Conservation (phyloP, 2,113 vertebrate genomes). For the Malurus melanocephalus region DNA sequence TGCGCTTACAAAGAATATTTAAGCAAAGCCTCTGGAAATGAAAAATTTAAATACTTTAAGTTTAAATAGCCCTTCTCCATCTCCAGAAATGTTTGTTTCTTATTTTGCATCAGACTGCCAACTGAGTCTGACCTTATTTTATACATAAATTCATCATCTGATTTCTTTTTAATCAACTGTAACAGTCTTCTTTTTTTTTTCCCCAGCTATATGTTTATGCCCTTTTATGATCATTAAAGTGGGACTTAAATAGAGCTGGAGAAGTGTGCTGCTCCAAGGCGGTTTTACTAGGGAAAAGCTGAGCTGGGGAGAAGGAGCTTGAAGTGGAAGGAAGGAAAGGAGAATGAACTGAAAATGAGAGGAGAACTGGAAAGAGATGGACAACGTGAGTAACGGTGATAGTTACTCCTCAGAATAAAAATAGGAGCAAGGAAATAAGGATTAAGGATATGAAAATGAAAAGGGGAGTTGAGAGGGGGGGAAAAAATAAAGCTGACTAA, state of each 20-base stretch:
- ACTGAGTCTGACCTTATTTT: background rate
- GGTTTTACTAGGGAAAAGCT: conserved; percentile 17
- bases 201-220: background rate
- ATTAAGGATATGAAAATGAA: background rate
- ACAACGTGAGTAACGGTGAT: background rate
- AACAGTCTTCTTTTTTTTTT: background rate
- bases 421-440: background rate
- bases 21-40: conserved; percentile 1
- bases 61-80: background rate
- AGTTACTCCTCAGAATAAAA: background rate
- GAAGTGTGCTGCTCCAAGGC: background rate
- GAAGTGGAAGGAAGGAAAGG: conserved; percentile 5
- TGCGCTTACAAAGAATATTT: background rate
- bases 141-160: background rate
- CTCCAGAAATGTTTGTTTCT: background rate
- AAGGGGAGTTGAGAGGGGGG: background rate
- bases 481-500: background rate
- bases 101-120: background rate
- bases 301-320: background rate
- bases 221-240: conserved; percentile 10
- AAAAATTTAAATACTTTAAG: background rate
- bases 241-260: conserved; percentile 8
- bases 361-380: conserved; percentile 5
- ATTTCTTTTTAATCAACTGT: background rate
- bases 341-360: conserved; percentile 25